These are phyloP conservation scores for Hemicrepidius hirtus DNA, from an alignment of 2,888 invertebrate species.

Conservation along the genomic window DNA sequence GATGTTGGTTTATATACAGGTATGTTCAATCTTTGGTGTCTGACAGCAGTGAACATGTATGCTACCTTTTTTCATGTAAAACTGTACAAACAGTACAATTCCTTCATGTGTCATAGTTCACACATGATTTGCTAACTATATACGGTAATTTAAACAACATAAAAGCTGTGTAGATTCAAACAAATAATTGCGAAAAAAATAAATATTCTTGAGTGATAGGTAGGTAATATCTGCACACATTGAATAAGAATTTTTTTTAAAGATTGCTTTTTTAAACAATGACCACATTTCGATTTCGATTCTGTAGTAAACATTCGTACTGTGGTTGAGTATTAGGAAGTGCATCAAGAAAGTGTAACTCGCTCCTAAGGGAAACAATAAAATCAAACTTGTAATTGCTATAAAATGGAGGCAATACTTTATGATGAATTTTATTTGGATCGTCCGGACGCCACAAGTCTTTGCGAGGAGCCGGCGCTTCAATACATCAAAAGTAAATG, in stretches of 20 bases:
- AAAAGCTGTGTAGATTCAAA: too few species aligned
- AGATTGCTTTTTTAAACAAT: too few species aligned
- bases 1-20: conserved; percentile 47
- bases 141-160: too few species aligned
- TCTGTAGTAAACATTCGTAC: not conserved
- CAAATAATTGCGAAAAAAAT: too few species aligned
- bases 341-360: conserved; percentile 45
- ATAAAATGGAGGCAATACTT: conserved; percentile 59
- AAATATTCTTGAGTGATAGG: too few species aligned
- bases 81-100: too few species aligned
- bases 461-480: conserved; percentile 61
- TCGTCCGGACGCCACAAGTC: conserved; percentile 58
- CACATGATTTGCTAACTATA: too few species aligned
- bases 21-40: conserved; percentile 38
- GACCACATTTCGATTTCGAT: too few species aligned
- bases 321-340: conserved; percentile 32
- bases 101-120: too few species aligned
- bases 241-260: too few species aligned
- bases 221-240: too few species aligned
- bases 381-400: conserved; percentile 60
- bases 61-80: too few species aligned
- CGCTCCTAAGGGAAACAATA: conserved; percentile 53
- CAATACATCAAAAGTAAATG: conserved; percentile 65
- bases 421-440: conserved; percentile 60
- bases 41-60: conserved; percentile 32